A percentile compares a stretch with the other conserved stretches of the same genome.
Evolutionary conservation across 1,140 invertebrate species (phyloP).

Genomic region (Drosophila melanica): DNA sequence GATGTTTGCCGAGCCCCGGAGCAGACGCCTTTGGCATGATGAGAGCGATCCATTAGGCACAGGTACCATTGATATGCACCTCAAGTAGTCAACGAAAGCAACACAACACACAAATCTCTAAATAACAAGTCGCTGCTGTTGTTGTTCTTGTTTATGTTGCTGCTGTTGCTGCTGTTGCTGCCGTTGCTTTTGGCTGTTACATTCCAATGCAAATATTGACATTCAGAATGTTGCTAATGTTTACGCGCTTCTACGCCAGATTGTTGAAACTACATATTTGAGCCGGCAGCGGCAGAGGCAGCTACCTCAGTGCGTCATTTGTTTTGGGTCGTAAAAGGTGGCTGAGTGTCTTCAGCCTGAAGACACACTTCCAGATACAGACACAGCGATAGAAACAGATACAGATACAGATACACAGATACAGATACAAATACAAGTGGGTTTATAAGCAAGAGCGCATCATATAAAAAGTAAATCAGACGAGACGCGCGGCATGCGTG

Average conservation of each 20-base stretch:
- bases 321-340: conserved; percentile 64
- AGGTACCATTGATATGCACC: conserved; percentile 52
- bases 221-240: conserved; percentile 58
- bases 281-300: conserved; percentile 33
- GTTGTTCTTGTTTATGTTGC: neutral
- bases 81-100: conserved; percentile 33
- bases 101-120: conserved; percentile 27
- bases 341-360: conserved; percentile 7
- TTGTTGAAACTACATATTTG: conserved; percentile 60
- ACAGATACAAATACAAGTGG: conserved; percentile 12
- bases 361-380: conserved; percentile 5
- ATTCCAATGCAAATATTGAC: conserved; percentile 76
- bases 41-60: conserved; percentile 28
- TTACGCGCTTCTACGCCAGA: conserved; percentile 42
- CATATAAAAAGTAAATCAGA: conserved; percentile 50
- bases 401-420: neutral
- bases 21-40: conserved; percentile 23
- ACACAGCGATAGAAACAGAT: neutral
- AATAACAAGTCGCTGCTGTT: neutral
- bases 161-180: neutral
- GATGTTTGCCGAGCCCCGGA: conserved; percentile 41
- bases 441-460: conserved; percentile 32
- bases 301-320: conserved; percentile 68
- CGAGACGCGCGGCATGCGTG: conserved; percentile 25
- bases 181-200: conserved; percentile 51